Evolutionary conservation across 2,113 vertebrate species (phyloP), one percentile per base, ranked within the genome.

Genomic region (Hippopotamus amphibius): DNA sequence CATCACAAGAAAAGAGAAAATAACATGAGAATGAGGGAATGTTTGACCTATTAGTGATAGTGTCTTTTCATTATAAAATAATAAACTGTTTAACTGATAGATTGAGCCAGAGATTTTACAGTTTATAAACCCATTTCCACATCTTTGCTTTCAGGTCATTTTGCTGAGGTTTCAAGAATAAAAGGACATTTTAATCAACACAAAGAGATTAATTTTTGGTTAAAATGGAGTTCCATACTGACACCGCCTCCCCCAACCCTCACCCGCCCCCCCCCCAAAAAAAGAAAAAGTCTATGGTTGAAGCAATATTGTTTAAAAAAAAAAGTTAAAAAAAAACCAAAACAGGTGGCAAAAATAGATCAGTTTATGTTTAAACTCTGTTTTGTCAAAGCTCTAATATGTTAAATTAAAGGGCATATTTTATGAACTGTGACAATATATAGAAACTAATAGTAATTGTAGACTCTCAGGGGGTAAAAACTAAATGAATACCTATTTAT

Each of bases 61-160:
- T 48, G 85, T 94, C 92, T 97, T 98, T 97, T 96, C 81, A 97
- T 97, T 96, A 96, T 86, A 96, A 97, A 97, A 96, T 97, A 94
- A 96, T 96, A 97, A 97, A 82, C n/a, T 91, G 63, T 48, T 97
- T 92, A 96, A 90, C 65, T 61, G 86, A 97, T 97, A 72, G 69
- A 93, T 82, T 41, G 48, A 90, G 86, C 26, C 53, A 74, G 59
- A 95, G 83, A 91, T 92, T 92, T 86, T 63, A 53, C 33, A 88
- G 24, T 89, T 72, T 93, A 53, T 87, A 91, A 76, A 83, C 13
- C 4, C 21, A 88, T 82, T 63, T 65, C 30, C 24, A 53, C 24
- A 72, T 79, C 19, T 88, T 37, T 3, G 41, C 6, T 46, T 74
- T 92, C 28, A 53, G 30, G 65, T 95, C 37, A 71, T 96, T 95